These are phyloP conservation scores for Villa cingulata DNA, from an alignment of 2,888 invertebrate species.

Conservation along the genomic window DNA sequence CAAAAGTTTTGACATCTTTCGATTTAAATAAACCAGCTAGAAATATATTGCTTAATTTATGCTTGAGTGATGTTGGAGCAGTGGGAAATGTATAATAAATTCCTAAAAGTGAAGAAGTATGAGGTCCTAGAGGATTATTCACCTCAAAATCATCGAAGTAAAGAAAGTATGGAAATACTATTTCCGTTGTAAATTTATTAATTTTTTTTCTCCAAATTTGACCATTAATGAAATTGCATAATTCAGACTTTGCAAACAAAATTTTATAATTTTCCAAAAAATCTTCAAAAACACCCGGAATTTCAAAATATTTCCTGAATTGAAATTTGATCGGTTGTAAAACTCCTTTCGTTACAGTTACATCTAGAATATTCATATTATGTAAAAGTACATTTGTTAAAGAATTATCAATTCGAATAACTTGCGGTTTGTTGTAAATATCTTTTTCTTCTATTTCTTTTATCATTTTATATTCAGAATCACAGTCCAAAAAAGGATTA, in stretches of 20 bases:
- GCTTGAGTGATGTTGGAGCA: not conserved
- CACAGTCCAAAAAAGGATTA: too few species aligned
- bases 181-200: not conserved
- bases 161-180: slow-evolving; percentile 1
- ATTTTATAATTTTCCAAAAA: not conserved
- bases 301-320: not conserved
- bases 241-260: not conserved
- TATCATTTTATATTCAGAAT: too few species aligned
- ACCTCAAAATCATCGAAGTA: too few species aligned
- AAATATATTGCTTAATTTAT: slow-evolving; percentile 3
- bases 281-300: not conserved
- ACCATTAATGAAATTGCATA: slow-evolving; percentile 2
- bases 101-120: slow-evolving; percentile 1
- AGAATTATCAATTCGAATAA: too few species aligned
- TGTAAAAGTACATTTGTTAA: too few species aligned
- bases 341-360: not conserved
- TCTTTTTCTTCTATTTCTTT: too few species aligned
- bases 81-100: slow-evolving; percentile 7
- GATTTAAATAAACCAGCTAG: slow-evolving; percentile 7
- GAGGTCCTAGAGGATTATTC: slow-evolving; percentile 6
- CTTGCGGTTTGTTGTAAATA: too few species aligned
- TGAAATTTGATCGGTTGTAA: not conserved
- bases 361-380: not conserved
- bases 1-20: slow-evolving; percentile 3
- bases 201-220: slow-evolving; percentile 1